Evolutionary conservation across 2,797 vertebrate genomes (phyloP), one percentile per base, ranked within the genome.

Genomic region (Gymnodraco acuticeps): DNA sequence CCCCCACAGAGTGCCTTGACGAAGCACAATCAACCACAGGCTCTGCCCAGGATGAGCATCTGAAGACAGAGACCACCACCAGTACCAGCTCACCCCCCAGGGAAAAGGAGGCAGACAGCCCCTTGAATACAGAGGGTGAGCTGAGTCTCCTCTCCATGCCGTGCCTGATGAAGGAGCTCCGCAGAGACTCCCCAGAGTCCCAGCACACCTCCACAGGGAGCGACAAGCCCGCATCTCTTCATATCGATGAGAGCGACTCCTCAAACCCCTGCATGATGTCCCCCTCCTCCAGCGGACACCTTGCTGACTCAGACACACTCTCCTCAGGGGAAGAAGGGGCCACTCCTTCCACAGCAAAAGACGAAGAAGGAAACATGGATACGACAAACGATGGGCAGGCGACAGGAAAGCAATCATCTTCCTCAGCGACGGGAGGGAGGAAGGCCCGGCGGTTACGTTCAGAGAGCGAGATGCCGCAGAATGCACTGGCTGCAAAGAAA

Each of bases 251-350:
- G 91, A 99, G 98, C 88, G 97, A 99, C 94, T 98, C 97, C 75
- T 99, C 98, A 52, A 99, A 98, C 48, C 96, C 96, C 75, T 98
- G 97, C 93, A 97, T 98, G 96, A 95, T 98, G 70, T 99, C 98
- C 27, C 98, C 98, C 56, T 99, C 98, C 72, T 99, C 98, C 91
- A 99, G 98, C 0, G 98, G 98, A 74, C 97, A 99, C 87, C 94
- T 99, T 70, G 98, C 97, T 4, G 98, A 99, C 89, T 99, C 98
- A 6, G 98, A 99, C 86, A 99, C 98, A 0, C 91, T 99, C 73
- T 99, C 98, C 87, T 99, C 98, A 2, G 94, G 96, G 12, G 98
- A 98, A 75, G 98, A 99, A 84, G 93, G 94, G 3, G 93, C 93
- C 62, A 90, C 92, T 33, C 70, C 87, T 66, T 82, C 60, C 3